Conservation (phyloP, 1,140 invertebrate genomes). For the Melitaea cinxia region DNA sequence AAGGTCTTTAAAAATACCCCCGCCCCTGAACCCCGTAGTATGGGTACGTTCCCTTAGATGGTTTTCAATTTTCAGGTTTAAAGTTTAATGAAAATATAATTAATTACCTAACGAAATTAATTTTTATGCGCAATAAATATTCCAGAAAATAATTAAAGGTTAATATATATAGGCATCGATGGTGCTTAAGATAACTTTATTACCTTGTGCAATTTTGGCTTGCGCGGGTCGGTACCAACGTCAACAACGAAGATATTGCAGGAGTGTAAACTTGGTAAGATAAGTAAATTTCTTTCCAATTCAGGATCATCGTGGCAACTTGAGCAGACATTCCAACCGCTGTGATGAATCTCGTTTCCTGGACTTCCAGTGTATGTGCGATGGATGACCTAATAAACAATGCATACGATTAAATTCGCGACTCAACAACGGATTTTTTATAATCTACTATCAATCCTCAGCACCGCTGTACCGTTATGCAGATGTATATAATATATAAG, state of each 20-base stretch:
- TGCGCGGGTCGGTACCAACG: slow-evolving; percentile 86
- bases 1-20: too few species aligned
- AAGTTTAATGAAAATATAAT: too few species aligned
- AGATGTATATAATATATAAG: too few species aligned
- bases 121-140: not conserved
- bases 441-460: too few species aligned
- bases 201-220: slow-evolving; percentile 82
- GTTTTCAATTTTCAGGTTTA: too few species aligned
- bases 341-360: slow-evolving; percentile 96
- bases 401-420: not conserved
- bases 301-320: slow-evolving; percentile 89
- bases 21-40: too few species aligned
- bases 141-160: not conserved
- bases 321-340: slow-evolving; percentile 98
- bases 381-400: slow-evolving; percentile 89
- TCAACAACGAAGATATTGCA: slow-evolving; percentile 94
- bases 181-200: slow-evolving; percentile 7
- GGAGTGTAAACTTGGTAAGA: slow-evolving; percentile 92
- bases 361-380: slow-evolving; percentile 89
- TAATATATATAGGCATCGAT: not conserved
- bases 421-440: too few species aligned
- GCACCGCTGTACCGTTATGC: too few species aligned
- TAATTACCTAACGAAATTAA: too few species aligned
- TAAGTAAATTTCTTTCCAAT: slow-evolving; percentile 88
- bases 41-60: too few species aligned